These are phyloP conservation scores for Hyperoodon ampullatus DNA, from an alignment of 2,113 vertebrate species.

Conservation along the genomic window DNA sequence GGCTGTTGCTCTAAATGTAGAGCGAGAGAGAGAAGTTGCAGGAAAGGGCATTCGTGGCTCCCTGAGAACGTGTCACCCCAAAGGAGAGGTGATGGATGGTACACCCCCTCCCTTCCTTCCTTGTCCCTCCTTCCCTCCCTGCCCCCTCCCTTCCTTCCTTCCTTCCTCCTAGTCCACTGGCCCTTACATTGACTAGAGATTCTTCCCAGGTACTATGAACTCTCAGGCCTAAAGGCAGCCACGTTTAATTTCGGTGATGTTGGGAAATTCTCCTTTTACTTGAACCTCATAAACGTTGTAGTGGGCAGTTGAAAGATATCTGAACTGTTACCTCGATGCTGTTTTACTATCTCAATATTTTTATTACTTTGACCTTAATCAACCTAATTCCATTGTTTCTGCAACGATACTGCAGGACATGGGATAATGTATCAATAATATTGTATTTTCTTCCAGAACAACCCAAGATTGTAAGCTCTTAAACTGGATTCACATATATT, in stretches of 20 bases:
- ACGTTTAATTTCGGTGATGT: not conserved
- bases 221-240: not conserved
- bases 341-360: not conserved
- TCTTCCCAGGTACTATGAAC: not conserved
- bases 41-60: not conserved
- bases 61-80: not conserved
- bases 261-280: not conserved
- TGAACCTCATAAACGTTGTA: not conserved
- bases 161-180: accelerated
- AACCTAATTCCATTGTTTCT: not conserved
- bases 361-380: not conserved
- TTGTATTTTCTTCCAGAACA: not conserved
- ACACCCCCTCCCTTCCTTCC: not conserved
- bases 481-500: not conserved
- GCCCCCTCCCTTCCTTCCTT: not conserved
- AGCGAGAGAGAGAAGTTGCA: not conserved
- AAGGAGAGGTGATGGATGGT: not conserved
- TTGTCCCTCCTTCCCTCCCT: not conserved
- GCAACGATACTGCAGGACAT: not conserved
- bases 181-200: not conserved
- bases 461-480: not conserved
- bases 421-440: not conserved
- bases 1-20: not conserved
- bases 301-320: not conserved
- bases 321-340: not conserved